These are phyloP conservation scores for Eurois occulta DNA, from an alignment of 2,888 invertebrate genomes.

Conservation along the genomic window DNA sequence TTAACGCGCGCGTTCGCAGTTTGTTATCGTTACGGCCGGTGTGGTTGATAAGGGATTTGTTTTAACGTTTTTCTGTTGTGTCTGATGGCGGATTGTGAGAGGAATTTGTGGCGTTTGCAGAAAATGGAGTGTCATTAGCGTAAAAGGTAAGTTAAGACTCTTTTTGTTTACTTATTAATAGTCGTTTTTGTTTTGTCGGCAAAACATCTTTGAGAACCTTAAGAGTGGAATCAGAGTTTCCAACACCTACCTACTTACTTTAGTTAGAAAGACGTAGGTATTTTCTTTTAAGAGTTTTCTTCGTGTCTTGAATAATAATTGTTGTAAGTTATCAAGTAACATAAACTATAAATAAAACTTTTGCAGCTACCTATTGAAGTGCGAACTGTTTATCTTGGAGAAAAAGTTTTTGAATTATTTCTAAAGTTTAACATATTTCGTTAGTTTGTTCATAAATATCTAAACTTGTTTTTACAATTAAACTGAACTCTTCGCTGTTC, in stretches of 20 bases:
- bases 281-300: slow-evolving; percentile 38
- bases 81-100: slow-evolving; percentile 73
- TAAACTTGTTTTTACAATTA: neutral
- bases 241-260: slow-evolving; percentile 6
- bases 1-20: slow-evolving; percentile 71
- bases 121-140: slow-evolving; percentile 86
- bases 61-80: slow-evolving; percentile 72
- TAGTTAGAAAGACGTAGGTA: slow-evolving; percentile 15
- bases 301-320: slow-evolving; percentile 34
- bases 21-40: slow-evolving; percentile 69
- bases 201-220: slow-evolving; percentile 43
- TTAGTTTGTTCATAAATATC: neutral
- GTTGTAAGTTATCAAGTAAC: slow-evolving; percentile 27
- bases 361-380: slow-evolving; percentile 14
- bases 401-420: slow-evolving; percentile 24
- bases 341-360: slow-evolving; percentile 38
- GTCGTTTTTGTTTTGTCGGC: slow-evolving; percentile 73
- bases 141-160: slow-evolving; percentile 79
- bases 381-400: slow-evolving; percentile 19
- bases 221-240: slow-evolving; percentile 14
- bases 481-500: neutral
- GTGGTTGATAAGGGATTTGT: slow-evolving; percentile 73
- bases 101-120: slow-evolving; percentile 67
- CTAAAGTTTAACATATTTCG: slow-evolving; percentile 6
- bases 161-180: slow-evolving; percentile 74